phyloP scores from a whole-genome alignment of 2,888 invertebrate genomes.

The Xiphydria camelus region DNA sequence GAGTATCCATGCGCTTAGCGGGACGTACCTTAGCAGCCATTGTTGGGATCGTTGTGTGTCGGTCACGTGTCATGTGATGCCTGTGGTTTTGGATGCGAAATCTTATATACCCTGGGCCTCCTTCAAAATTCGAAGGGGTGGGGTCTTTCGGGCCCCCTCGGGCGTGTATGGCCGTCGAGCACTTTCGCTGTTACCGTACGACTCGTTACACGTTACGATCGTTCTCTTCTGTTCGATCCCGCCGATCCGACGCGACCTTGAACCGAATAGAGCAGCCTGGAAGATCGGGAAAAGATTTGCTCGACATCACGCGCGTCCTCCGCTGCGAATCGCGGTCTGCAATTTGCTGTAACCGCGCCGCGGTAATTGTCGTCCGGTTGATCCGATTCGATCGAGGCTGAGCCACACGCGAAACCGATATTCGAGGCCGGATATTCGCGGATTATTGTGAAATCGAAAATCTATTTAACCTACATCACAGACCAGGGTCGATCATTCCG shows the following conservation, averaged over 20 bases:
- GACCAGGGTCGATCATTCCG: no score
- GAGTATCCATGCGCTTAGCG: no score
- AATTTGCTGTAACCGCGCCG: no score
- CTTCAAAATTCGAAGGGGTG: not conserved
- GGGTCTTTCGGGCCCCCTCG: not conserved
- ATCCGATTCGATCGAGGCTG: no score
- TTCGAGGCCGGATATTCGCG: no score
- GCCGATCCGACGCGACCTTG: not conserved
- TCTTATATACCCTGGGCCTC: not conserved
- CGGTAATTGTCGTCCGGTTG: no score
- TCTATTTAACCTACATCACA: no score
- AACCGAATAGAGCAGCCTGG: not conserved
- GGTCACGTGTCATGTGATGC: no score
- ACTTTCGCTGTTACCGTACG: not conserved
- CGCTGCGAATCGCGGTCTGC: no score
- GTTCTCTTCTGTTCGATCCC: not conserved
- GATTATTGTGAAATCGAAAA: no score
- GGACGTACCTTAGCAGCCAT: not conserved
- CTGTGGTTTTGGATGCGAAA: not conserved
- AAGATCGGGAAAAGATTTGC: not conserved
- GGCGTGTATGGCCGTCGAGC: not conserved
- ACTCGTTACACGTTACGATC: not conserved
- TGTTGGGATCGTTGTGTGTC: not conserved
- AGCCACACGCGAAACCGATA: no score
- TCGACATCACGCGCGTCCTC: no score